phyloP scores from a whole-genome alignment of 2,888 invertebrate species.

The Heliconius erato region DNA sequence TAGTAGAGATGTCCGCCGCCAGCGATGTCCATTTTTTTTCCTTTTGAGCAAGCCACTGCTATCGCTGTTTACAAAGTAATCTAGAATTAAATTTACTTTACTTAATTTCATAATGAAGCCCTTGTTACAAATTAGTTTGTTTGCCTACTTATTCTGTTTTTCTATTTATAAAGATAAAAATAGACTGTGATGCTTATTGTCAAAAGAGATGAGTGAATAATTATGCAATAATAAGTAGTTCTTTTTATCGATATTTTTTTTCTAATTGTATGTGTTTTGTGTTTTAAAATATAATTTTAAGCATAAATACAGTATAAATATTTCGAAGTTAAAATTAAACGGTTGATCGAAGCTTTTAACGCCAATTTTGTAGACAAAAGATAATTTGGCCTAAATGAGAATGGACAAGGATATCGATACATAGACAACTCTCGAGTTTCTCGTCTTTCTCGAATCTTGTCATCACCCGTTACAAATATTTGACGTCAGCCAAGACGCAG shows the following conservation, averaged over 20 bases:
- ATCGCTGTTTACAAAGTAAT: background rate
- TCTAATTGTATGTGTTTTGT: background rate
- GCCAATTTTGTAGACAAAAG: background rate
- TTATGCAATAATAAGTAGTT: background rate
- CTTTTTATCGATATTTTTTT: background rate
- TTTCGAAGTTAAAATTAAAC: background rate
- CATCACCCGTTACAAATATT: constrained; percentile 79
- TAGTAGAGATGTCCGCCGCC: constrained; percentile 48
- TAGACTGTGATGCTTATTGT: background rate
- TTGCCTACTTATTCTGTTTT: background rate
- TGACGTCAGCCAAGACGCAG: constrained; percentile 60
- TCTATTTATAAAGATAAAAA: background rate
- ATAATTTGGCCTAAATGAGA: background rate
- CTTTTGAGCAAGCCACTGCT: constrained; percentile 38
- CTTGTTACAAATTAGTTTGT: constrained; percentile 1
- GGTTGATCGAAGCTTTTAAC: background rate
- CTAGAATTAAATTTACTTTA: constrained; percentile 19
- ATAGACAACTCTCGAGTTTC: constrained; percentile 59
- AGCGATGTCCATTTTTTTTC: constrained; percentile 40
- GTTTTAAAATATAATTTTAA: background rate
- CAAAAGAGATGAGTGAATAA: background rate
- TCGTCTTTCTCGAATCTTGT: constrained; percentile 60
- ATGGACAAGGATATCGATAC: constrained; percentile 48
- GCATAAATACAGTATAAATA: background rate
- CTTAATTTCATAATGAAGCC: constrained; percentile 14